Evolutionary conservation across 1,140 invertebrate genomes (phyloP).

Genomic region (Tachypleus tridentatus): DNA sequence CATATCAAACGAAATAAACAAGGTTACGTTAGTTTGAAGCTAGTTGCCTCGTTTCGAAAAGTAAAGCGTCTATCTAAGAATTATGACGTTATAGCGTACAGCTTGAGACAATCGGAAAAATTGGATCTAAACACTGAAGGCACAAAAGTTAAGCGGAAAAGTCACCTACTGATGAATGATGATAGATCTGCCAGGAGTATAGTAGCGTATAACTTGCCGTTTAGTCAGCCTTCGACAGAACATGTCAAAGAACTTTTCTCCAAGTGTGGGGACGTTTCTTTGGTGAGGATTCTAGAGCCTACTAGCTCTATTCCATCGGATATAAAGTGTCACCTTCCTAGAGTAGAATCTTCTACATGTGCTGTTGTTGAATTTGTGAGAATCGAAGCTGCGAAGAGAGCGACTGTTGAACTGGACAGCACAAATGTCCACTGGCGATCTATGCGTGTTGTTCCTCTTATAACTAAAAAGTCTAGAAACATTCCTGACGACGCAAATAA

Average conservation of each 20-base stretch:
- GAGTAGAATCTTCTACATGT: conserved; percentile 32
- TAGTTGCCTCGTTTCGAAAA: conserved; percentile 48
- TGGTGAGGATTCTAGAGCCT: conserved; percentile 19
- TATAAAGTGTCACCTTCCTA: conserved; percentile 8
- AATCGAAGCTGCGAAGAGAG: conserved; percentile 66
- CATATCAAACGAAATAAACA: conserved; percentile 88
- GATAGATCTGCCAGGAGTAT: conserved; percentile 59
- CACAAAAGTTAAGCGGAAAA: conserved; percentile 71
- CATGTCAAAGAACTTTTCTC: conserved; percentile 17
- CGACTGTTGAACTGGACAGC: conserved; percentile 27
- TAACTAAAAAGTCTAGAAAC: too few relatives aligned
- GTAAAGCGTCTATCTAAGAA: conserved; percentile 70
- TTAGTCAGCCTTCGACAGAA: conserved; percentile 13
- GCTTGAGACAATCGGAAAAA: conserved; percentile 57
- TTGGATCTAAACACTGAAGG: conserved; percentile 80
- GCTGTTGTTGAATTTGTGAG: conserved; percentile 50
- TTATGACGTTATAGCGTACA: conserved; percentile 78
- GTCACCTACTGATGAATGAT: conserved; percentile 74
- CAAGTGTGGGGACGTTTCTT: conserved; percentile 17
- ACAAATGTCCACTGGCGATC: too few relatives aligned
- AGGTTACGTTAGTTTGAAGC: conserved; percentile 83
- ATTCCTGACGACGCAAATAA: too few relatives aligned
- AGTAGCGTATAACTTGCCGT: conserved; percentile 15
- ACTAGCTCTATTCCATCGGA: conserved; percentile 38
- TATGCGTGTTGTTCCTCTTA: too few relatives aligned